These are phyloP conservation scores for Hylomyscus alleni DNA, from an alignment of 2,797 vertebrate genomes.

Conservation along the genomic window DNA sequence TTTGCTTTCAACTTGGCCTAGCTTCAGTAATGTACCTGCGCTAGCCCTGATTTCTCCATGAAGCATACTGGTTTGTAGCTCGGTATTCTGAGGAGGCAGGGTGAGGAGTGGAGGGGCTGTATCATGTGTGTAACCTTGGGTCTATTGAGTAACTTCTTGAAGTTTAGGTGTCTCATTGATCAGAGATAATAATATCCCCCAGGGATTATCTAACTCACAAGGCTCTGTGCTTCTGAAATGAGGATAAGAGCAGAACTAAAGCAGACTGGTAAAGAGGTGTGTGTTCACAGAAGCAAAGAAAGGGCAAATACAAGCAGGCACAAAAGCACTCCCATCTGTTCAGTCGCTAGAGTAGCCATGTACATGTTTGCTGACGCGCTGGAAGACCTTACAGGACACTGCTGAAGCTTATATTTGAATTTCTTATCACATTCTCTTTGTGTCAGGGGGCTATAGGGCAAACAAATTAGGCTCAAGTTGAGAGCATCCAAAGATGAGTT, in stretches of 20 bases:
- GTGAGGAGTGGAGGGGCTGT: too few species aligned
- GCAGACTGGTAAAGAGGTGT: background rate
- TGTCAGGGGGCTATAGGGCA: background rate
- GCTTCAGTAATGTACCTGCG: background rate
- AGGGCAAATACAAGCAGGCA: background rate
- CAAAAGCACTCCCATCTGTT: background rate
- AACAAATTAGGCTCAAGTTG: background rate
- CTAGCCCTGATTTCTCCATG: background rate
- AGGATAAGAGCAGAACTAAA: background rate
- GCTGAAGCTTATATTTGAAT: background rate
- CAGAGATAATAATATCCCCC: background rate
- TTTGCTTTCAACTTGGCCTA: conserved; percentile 65
- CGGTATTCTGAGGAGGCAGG: background rate
- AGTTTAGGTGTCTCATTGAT: background rate
- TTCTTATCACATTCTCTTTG: background rate
- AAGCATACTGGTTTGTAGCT: background rate
- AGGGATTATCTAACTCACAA: background rate
- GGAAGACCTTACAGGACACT: background rate
- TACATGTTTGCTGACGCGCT: background rate
- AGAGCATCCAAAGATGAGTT: background rate
- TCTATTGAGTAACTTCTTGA: background rate
- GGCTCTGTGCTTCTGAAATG: background rate
- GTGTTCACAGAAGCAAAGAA: background rate
- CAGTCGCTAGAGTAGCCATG: background rate
- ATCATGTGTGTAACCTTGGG: background rate